Percentiles rank a stretch among this genome's conserved stretches.
Conservation (phyloP, 1,140 invertebrate species). For the Calephelis nemesis region DNA sequence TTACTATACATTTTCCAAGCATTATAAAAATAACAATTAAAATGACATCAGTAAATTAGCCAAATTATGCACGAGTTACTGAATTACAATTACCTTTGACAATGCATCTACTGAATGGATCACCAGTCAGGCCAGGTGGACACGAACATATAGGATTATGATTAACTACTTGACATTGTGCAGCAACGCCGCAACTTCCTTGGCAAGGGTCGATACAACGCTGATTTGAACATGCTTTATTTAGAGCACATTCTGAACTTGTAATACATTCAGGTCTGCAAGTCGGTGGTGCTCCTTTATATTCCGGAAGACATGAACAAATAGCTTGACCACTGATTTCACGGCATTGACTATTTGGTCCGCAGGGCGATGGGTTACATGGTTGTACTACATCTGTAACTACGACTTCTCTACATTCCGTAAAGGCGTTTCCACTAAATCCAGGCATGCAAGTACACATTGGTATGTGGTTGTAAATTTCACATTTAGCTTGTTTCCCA, state of each 20-base stretch:
- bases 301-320: slow-evolving; percentile 80
- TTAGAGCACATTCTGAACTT: slow-evolving; percentile 81
- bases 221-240: slow-evolving; percentile 81
- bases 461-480: slow-evolving; percentile 89
- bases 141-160: slow-evolving; percentile 82
- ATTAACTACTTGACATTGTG: slow-evolving; percentile 76
- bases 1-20: not conserved
- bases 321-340: slow-evolving; percentile 75
- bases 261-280: slow-evolving; percentile 81
- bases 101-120: slow-evolving; percentile 79
- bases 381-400: slow-evolving; percentile 58
- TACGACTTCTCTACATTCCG: slow-evolving; percentile 82
- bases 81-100: slow-evolving; percentile 13
- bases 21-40: too few relatives aligned
- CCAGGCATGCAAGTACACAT: slow-evolving; percentile 87
- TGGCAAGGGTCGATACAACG: slow-evolving; percentile 82
- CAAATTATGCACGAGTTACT: not conserved
- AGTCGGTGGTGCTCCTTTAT: slow-evolving; percentile 78
- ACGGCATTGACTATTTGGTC: slow-evolving; percentile 67
- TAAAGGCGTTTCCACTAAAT: slow-evolving; percentile 89
- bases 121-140: slow-evolving; percentile 75
- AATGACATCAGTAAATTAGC: too few relatives aligned
- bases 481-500: slow-evolving; percentile 88
- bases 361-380: slow-evolving; percentile 74
- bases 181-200: slow-evolving; percentile 74